Evolutionary conservation across 1,140 invertebrate genomes (phyloP), one percentile per base, ranked within the genome.

Genomic region (Propsilocerus akamusi): DNA sequence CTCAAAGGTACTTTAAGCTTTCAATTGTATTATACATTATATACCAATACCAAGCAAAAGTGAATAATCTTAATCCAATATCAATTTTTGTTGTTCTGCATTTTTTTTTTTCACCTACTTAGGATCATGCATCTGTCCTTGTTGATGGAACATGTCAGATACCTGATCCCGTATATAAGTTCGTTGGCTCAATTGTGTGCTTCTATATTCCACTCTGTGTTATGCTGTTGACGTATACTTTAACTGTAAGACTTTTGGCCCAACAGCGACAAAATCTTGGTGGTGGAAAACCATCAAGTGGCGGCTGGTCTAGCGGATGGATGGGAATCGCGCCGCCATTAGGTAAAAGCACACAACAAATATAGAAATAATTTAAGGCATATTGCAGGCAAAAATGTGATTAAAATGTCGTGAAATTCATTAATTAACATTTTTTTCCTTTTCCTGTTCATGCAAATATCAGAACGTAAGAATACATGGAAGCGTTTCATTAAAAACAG

Each of bases 171-270:
- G 69, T 88, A 3, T 94, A 92, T 71, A 88, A 91, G 63, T 75
- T 93, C 51, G 89, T 93, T 55, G 91, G 89, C 12, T 93, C 89
- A 30, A 83, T 96, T 56, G 80, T 95, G 55, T 92, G 89, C 55
- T 98, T 98, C 68, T 95, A 95, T 69, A 90, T 97, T 53, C 94
- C 94, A 3, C 72, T 98, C 30, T 72, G 82, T 7, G 90, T 97
- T 46, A 97, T 97, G 92, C 69, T 95, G 57, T 69, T 92, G 26
- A 95, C 92, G 2, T 97, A 96, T 59, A 80, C 86, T 4, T 72
- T 95, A 48, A 97, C 93, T 0, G 86, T 95, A 2, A 72, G 81
- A 48, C 70, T 93, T 4, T 68, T 94, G 54, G 83, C 83, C 14
- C 63, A 78, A 46, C 83, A 88, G 61, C 74, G 78, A 52, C 81